A percentile compares a stretch with the other conserved stretches of the same genome.
Evolutionary conservation across 2,113 vertebrate genomes (phyloP).

Genomic region (Alaudala cheleensis): DNA sequence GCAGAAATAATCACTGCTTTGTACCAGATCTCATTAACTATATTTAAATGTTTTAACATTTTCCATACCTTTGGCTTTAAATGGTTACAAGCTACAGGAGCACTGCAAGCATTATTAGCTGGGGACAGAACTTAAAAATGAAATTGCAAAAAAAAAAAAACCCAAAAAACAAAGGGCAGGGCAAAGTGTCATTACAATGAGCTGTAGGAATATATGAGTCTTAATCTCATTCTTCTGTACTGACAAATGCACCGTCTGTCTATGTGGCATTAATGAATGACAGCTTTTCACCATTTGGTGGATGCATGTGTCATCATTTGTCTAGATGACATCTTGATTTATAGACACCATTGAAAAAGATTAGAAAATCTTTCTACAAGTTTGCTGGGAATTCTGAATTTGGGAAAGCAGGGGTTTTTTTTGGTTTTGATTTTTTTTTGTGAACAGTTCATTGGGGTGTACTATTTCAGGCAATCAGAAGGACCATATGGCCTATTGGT

Average conservation of each 20-base stretch:
- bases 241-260: slow-evolving; percentile 59
- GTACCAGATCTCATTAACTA: neutral
- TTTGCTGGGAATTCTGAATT: slow-evolving; percentile 51
- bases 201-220: slow-evolving; percentile 44
- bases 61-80: slow-evolving; percentile 35
- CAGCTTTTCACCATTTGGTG: slow-evolving; percentile 57
- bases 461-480: neutral
- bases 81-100: neutral
- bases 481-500: neutral
- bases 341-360: slow-evolving; percentile 62
- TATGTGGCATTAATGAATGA: slow-evolving; percentile 62
- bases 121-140: neutral
- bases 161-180: neutral
- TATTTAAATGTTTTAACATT: slow-evolving; percentile 12
- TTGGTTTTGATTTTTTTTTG: neutral
- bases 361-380: slow-evolving; percentile 49
- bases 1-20: slow-evolving; percentile 9
- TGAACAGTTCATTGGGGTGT: neutral
- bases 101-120: neutral
- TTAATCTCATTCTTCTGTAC: slow-evolving; percentile 41
- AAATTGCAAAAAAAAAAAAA: neutral
- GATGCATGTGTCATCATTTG: slow-evolving; percentile 61
- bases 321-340: slow-evolving; percentile 66
- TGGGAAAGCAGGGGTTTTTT: neutral
- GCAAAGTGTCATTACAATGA: slow-evolving; percentile 9